A percentile compares a stretch with the other conserved stretches of the same genome.
These are phyloP conservation scores for Leucoraja erinaceus DNA, from an alignment of 2,113 vertebrate genomes.

Conservation along the genomic window DNA sequence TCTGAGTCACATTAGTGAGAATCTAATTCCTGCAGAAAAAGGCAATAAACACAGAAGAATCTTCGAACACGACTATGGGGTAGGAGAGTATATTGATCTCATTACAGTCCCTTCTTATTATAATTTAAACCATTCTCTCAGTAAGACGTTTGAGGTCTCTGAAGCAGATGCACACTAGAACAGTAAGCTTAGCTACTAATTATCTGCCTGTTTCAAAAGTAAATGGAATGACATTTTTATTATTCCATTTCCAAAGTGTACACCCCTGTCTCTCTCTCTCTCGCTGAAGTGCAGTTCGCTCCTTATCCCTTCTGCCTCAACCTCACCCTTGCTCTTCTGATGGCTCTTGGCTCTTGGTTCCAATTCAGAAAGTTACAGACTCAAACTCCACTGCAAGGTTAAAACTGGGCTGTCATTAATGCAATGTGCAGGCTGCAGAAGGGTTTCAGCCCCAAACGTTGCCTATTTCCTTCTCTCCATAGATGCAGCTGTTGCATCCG, in stretches of 20 bases:
- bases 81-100: not conserved
- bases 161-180: not conserved
- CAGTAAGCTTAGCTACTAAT: not conserved
- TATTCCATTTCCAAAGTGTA: not conserved
- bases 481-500: too few species aligned
- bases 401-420: not conserved
- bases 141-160: not conserved
- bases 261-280: not conserved
- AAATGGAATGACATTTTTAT: constrained; percentile 33
- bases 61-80: not conserved
- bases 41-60: not conserved
- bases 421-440: not conserved
- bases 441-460: too few species aligned
- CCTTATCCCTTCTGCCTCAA: not conserved
- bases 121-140: not conserved
- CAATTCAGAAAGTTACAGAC: not conserved
- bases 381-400: not conserved
- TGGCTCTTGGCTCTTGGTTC: not conserved
- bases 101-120: not conserved
- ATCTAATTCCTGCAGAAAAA: not conserved
- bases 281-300: not conserved
- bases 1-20: not conserved
- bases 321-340: not conserved
- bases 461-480: too few species aligned
- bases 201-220: constrained; percentile 2